Base-by-base conservation (phyloP, 2,888 invertebrate species). In the Drepanosiphum platanoidis region DNA sequence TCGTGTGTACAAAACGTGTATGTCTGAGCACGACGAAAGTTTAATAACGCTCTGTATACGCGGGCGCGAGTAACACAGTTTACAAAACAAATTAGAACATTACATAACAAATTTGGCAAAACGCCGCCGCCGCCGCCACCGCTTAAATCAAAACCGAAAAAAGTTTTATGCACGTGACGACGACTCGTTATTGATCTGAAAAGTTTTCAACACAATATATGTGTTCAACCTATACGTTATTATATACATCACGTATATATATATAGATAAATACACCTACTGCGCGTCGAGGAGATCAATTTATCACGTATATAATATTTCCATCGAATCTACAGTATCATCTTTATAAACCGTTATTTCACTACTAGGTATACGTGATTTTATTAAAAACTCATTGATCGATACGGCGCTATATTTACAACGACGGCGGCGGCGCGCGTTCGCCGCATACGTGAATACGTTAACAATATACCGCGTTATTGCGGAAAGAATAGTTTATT, bases 291-390 rank as follows among this genome's bases (percentile, higher is more conserved):
- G n/a, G n/a, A n/a, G 32, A 82, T 61, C 71, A 32, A 82, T 82
- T 82, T 42, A 82, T 82, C 72, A 82, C 32, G n/a, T 3, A 22
- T 66, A 78, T 78, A 71, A 79, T 79, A 15, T 79, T 66, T 32
- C 32, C 42, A 68, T 68, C 39, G 27, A 64, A 64, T 39, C n/a
- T 70, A 39, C 36, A 13, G n/a, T 70, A 36, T 75, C 0, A 8
- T 78, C 27, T 64, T 32, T 18, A n/a, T n/a, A n/a, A 1, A 27
- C n/a, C 68, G 27, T 79, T 70, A 52, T 81, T 81, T 61, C n/a
- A n/a, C 30, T 39, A 39, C 22, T 27, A 30, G 13, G 22, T 81
- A n/a, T n/a, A 71, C 80, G 68, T 70, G 68, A 80, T 70, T 52
- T 80, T 80, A 80, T 80, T 80, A 68, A 68, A 79, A 80, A 52